Conservation (phyloP, 2,888 invertebrate species). For the Drosophila algonquin region DNA sequence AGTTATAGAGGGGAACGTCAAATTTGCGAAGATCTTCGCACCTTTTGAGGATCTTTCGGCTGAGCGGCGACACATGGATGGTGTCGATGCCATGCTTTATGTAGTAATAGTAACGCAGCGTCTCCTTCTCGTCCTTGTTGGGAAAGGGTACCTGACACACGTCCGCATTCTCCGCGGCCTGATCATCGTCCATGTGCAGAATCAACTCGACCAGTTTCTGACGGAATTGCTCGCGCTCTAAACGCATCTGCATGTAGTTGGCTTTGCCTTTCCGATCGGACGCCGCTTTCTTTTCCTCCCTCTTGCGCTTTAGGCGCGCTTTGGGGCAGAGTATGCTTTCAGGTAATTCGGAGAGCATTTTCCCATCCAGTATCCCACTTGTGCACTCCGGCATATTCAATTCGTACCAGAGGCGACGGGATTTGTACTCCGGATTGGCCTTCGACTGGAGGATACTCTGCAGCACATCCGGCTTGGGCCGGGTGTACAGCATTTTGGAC, state of each 20-base stretch:
- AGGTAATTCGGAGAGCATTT: slow-evolving; percentile 86
- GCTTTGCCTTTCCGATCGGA: slow-evolving; percentile 84
- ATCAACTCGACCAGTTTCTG: slow-evolving; percentile 91
- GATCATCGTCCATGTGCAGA: slow-evolving; percentile 85
- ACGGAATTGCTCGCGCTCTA: slow-evolving; percentile 92
- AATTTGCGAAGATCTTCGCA: slow-evolving; percentile 60
- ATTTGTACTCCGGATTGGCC: slow-evolving; percentile 82
- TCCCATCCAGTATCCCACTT: slow-evolving; percentile 80
- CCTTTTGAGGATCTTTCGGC: slow-evolving; percentile 88
- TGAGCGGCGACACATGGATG: slow-evolving; percentile 93
- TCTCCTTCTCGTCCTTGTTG: slow-evolving; percentile 87
- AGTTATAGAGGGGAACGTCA: neutral
- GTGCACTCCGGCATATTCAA: slow-evolving; percentile 83
- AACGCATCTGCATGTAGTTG: slow-evolving; percentile 88
- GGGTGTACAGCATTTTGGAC: slow-evolving; percentile 75
- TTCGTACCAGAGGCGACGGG: slow-evolving; percentile 82
- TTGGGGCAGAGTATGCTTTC: slow-evolving; percentile 85
- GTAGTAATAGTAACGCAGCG: slow-evolving; percentile 94
- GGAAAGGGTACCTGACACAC: slow-evolving; percentile 84
- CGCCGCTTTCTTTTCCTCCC: slow-evolving; percentile 72
- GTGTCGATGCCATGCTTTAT: slow-evolving; percentile 95
- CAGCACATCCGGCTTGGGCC: slow-evolving; percentile 79
- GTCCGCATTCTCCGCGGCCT: slow-evolving; percentile 53
- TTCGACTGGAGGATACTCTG: slow-evolving; percentile 80
- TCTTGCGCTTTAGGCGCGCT: slow-evolving; percentile 31